Percentiles rank a stretch among this genome's conserved stretches.
These are phyloP conservation scores for Marmota flaviventris DNA, from an alignment of 2,113 vertebrate genomes.

Conservation along the genomic window DNA sequence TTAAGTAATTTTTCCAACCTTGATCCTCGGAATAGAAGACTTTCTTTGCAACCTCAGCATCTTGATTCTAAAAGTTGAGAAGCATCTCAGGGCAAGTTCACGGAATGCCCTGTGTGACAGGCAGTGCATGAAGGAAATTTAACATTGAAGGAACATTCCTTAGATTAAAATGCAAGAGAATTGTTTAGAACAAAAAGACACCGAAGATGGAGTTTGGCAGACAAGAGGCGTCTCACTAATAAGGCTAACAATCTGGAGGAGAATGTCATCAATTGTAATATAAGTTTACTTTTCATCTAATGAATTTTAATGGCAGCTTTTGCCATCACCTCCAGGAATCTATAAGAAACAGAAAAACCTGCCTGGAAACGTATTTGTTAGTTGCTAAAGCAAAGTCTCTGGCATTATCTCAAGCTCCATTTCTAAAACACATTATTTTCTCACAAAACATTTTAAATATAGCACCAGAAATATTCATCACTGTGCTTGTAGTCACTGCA, in stretches of 20 bases:
- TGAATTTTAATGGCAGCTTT: slow-evolving; percentile 88
- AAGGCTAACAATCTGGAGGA: slow-evolving; percentile 73
- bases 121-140: slow-evolving; percentile 57
- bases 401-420: slow-evolving; percentile 85
- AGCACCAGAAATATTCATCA: slow-evolving; percentile 84
- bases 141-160: slow-evolving; percentile 45
- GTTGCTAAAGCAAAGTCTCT: slow-evolving; percentile 82
- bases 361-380: slow-evolving; percentile 83
- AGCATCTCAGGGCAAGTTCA: slow-evolving; percentile 42
- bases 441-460: slow-evolving; percentile 87
- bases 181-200: slow-evolving; percentile 66
- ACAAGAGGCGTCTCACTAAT: slow-evolving; percentile 73
- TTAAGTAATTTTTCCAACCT: slow-evolving; percentile 68
- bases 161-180: slow-evolving; percentile 69
- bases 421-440: slow-evolving; percentile 87
- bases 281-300: slow-evolving; percentile 84
- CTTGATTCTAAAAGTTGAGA: slow-evolving; percentile 66
- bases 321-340: slow-evolving; percentile 79
- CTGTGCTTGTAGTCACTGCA: slow-evolving; percentile 81
- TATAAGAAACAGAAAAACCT: slow-evolving; percentile 86
- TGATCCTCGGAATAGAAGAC: slow-evolving; percentile 60
- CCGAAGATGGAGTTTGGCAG: slow-evolving; percentile 77
- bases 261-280: slow-evolving; percentile 81
- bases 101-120: background rate
- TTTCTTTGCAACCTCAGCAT: slow-evolving; percentile 58